Base-by-base conservation (phyloP, 2,113 vertebrate genomes). In the Corydoras sp. region DNA sequence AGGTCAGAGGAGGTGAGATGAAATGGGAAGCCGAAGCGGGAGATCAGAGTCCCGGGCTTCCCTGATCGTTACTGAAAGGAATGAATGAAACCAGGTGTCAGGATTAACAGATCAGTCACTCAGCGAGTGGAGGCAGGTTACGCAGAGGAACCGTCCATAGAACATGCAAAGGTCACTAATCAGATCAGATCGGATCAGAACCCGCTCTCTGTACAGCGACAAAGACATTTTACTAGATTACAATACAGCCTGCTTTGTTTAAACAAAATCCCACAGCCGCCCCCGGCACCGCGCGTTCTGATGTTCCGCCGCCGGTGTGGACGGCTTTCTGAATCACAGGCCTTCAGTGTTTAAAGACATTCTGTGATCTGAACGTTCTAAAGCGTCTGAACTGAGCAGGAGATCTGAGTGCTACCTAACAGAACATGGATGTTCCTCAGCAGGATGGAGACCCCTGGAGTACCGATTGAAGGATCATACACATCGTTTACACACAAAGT, bases 41-140 rank as follows among this genome's bases (percentile, higher is more conserved):
- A 59, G 35, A 65, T 65, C 69, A 73, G 73, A 74, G 54, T 74
- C 58, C 58, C 70, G 72, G 65, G 71, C 75, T 78, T 74, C 82
- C 74, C 81, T 83, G 81, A 73, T 79, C 77, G 74, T 85, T 86
- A 86, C 84, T 86, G 69, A 87, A 88, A 86, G 84, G 82, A 88
- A 81, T 81, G 68, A 81, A 77, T 76, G 63, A 79, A 72, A 83
- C 84, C 78, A 71, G 79, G 68, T 72, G 76, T 79, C 74, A 69
- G 70, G 59, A 73, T 77, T 72, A 75, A 76, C 51, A 62, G 64
- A 58, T 24, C 18, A 75, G 65, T n/a, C 65, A 8, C n/a, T 48
- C 60, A 72, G 72, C 75, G 79, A 76, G 43, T 69, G 9, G 62
- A 24, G 54, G 14, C 80, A 78, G 81, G 78, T 83, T 85, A 79